Conservation (phyloP, 2,888 invertebrate genomes). For the Meiosimyza decipiens region DNA sequence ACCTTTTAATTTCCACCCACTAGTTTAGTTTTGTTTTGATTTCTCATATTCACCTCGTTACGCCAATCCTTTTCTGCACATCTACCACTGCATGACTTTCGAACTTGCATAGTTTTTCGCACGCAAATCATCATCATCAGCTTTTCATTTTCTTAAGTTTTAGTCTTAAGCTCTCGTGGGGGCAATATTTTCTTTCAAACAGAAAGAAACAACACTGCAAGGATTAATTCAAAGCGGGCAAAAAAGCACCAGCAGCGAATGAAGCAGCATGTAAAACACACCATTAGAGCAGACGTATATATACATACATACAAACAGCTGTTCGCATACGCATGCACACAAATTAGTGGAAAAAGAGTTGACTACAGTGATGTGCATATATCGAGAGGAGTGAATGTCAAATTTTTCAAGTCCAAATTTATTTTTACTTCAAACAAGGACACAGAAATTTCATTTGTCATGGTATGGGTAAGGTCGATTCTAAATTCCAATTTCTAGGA, state of each 20-base stretch:
- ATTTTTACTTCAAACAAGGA: too few relatives aligned
- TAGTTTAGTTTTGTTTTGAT: too few relatives aligned
- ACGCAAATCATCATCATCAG: neutral
- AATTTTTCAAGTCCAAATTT: too few relatives aligned
- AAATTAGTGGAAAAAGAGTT: neutral
- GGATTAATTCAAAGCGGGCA: conserved; percentile 3
- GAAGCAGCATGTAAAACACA: conserved; percentile 36
- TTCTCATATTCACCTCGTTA: too few relatives aligned
- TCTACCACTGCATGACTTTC: too few relatives aligned
- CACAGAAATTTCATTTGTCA: too few relatives aligned
- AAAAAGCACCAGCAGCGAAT: neutral
- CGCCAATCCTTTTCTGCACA: too few relatives aligned
- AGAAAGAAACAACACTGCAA: conserved; percentile 8
- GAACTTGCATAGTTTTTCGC: neutral
- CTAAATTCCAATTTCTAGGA: too few relatives aligned
- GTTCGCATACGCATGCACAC: conserved; percentile 18
- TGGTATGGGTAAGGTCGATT: too few relatives aligned
- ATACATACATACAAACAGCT: conserved; percentile 32
- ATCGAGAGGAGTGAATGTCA: too few relatives aligned
- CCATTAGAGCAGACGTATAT: conserved; percentile 20
- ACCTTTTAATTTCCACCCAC: too few relatives aligned
- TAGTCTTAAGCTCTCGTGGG: neutral
- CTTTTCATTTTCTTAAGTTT: conserved; percentile 12
- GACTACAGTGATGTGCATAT: too few relatives aligned
- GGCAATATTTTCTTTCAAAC: neutral